Percentiles rank a stretch among this genome's conserved stretches.
These are phyloP conservation scores for Vicugna pacos DNA, from an alignment of 2,113 vertebrate genomes.

Conservation along the genomic window DNA sequence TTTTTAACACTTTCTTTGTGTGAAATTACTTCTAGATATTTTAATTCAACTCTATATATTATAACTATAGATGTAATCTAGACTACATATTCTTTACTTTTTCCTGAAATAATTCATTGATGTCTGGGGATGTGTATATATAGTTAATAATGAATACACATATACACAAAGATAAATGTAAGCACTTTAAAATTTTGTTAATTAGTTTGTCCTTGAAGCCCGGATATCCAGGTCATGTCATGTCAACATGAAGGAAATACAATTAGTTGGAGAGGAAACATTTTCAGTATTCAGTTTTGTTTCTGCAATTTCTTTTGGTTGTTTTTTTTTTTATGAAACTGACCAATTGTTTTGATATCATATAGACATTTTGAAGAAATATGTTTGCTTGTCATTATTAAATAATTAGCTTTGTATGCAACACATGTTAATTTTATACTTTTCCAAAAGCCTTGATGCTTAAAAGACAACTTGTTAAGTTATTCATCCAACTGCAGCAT, in stretches of 20 bases:
- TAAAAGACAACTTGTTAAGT: slow-evolving; percentile 52
- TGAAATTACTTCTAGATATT: neutral
- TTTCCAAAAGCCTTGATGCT: neutral
- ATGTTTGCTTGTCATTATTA: slow-evolving; percentile 55
- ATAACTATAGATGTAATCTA: neutral
- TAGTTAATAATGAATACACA: neutral
- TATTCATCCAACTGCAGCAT: neutral
- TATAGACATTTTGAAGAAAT: slow-evolving; percentile 49
- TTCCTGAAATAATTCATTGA: slow-evolving; percentile 1
- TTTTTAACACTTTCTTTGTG: slow-evolving; percentile 18
- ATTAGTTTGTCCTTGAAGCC: neutral
- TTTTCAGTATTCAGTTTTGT: slow-evolving; percentile 6
- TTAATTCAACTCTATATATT: neutral
- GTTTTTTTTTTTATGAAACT: slow-evolving; percentile 5
- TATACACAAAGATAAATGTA: neutral
- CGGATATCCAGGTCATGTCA: neutral
- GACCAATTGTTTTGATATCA: slow-evolving; percentile 58
- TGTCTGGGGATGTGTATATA: neutral
- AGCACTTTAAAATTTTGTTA: neutral
- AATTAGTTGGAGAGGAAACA: neutral
- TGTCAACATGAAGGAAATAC: slow-evolving; percentile 37
- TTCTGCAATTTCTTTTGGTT: slow-evolving; percentile 24
- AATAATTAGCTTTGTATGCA: slow-evolving; percentile 60
- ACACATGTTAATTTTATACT: slow-evolving; percentile 39
- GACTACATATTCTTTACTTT: slow-evolving; percentile 42